Evolutionary conservation across 2,888 invertebrate species (phyloP).

Genomic region (Mythimna ferrago): DNA sequence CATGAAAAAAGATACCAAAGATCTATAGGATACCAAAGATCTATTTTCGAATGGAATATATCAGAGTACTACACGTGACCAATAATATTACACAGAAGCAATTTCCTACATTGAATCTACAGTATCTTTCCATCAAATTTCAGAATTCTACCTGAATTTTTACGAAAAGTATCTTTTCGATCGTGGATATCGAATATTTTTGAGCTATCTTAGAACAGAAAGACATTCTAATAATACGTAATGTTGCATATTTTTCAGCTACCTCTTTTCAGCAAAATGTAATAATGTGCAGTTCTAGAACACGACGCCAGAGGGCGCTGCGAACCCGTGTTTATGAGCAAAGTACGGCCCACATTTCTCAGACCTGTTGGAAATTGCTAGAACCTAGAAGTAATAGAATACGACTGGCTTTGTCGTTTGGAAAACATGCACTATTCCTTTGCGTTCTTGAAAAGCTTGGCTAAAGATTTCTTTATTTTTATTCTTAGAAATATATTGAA

Average conservation of each 20-base stretch:
- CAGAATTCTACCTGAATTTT: slow-evolving; percentile 11
- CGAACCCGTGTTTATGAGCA: slow-evolving; percentile 26
- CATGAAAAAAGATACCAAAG: neutral
- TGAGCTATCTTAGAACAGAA: slow-evolving; percentile 27
- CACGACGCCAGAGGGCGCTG: slow-evolving; percentile 24
- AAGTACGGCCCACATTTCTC: slow-evolving; percentile 36
- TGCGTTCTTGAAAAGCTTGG: neutral
- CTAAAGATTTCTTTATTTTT: slow-evolving; percentile 10
- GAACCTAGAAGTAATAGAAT: slow-evolving; percentile 50
- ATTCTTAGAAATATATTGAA: slow-evolving; percentile 12
- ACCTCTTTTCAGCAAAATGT: slow-evolving; percentile 49
- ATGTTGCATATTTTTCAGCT: slow-evolving; percentile 56
- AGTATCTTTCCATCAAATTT: slow-evolving; percentile 17
- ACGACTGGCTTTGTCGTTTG: slow-evolving; percentile 37
- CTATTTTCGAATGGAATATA: slow-evolving; percentile 4
- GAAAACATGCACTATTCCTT: slow-evolving; percentile 20
- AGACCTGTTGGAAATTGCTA: slow-evolving; percentile 46
- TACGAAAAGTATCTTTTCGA: slow-evolving; percentile 21
- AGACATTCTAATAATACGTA: slow-evolving; percentile 42
- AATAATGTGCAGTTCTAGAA: slow-evolving; percentile 53
- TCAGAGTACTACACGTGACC: slow-evolving; percentile 2
- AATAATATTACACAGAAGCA: slow-evolving; percentile 2
- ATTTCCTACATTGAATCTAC: neutral
- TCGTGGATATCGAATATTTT: slow-evolving; percentile 36
- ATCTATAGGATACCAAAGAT: slow-evolving; percentile 4